Evolutionary conservation across 2,113 vertebrate genomes (phyloP), one percentile per base, ranked within the genome.

Genomic region (Psilopsiagon aurifrons): DNA sequence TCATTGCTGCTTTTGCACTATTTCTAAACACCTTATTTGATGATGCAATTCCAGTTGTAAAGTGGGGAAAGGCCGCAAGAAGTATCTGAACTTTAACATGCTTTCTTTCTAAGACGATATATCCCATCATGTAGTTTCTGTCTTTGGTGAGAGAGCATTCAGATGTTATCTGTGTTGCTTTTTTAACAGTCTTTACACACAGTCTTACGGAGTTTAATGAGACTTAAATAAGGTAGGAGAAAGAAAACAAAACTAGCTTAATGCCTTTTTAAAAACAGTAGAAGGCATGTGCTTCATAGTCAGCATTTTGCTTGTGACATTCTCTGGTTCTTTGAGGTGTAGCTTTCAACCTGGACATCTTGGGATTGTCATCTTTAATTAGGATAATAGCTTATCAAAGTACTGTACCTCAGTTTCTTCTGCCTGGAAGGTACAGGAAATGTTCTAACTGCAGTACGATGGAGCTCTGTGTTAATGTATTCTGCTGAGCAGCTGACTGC

Each of bases 401-500:
- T 27, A 17, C 31, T 68, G 22, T 49, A 6, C 83, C 71, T 94
- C 22, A 20, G 1, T 35, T 78, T 67, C 52, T 86, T 9, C 49
- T 84, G 76, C 47, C 83, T 85, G 92, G 82, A 83, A 93, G 76
- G 86, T 27, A 46, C 0, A 0, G 11, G 83, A 20, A 55, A 43
- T 0, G 0, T 43, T 86, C 4, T 81, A 77, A 73, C 86, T 78
- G 88, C 73, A 60, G 88, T 4, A 24, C 55, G 76, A 78, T 3
- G 3, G 64, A 63, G 73, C 83, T 84, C 86, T 82, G 69, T 43
- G 43, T 41, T 88, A 51, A 68, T 83, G 0, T 44, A 59, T 89
- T 91, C 95, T 79, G 76, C 88, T 78, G 49, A 95, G 86, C 80
- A 91, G 76, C 91, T 88, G 86, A 75, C 86, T 94, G 88, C 91